These are phyloP conservation scores for Asbolus verrucosus DNA, from an alignment of 1,140 invertebrate species.

Conservation along the genomic window DNA sequence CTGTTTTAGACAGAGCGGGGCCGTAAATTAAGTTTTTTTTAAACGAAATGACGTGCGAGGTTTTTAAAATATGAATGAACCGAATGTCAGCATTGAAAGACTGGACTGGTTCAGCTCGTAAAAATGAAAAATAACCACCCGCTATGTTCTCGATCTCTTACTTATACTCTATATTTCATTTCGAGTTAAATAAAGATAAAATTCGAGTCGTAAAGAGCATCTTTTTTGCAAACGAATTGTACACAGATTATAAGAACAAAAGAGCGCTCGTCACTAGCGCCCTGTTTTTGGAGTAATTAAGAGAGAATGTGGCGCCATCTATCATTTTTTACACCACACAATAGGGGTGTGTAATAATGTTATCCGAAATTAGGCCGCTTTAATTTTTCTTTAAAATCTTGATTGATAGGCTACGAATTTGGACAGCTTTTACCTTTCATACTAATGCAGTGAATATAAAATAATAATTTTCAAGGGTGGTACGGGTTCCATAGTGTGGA, in stretches of 20 bases:
- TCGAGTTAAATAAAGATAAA: conserved; percentile 15
- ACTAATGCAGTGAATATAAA: too few relatives aligned
- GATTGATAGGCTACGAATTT: conserved; percentile 24
- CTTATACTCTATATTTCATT: conserved; percentile 12
- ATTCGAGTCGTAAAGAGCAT: background rate
- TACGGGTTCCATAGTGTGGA: too few relatives aligned
- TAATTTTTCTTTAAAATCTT: conserved; percentile 11
- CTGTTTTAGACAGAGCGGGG: conserved; percentile 46
- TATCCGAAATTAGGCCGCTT: conserved; percentile 14
- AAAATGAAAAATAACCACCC: conserved; percentile 33
- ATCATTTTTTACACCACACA: conserved; percentile 25
- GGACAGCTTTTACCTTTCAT: background rate
- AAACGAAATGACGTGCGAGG: conserved; percentile 37
- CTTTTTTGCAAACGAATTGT: conserved; percentile 23
- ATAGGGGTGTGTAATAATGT: conserved; percentile 24
- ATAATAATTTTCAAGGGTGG: too few relatives aligned
- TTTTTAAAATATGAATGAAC: conserved; percentile 51
- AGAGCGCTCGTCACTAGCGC: conserved; percentile 20
- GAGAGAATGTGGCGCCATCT: conserved; percentile 30
- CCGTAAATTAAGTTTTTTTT: conserved; percentile 47
- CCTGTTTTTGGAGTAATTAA: conserved; percentile 36
- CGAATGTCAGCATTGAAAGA: conserved; percentile 46
- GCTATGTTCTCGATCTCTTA: conserved; percentile 14
- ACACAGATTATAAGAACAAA: conserved; percentile 38
- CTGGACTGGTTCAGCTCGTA: conserved; percentile 32